Percentiles rank a stretch among this genome's conserved stretches.
Evolutionary conservation across 2,797 vertebrate species (phyloP).

Genomic region (Smutsia temminckii): DNA sequence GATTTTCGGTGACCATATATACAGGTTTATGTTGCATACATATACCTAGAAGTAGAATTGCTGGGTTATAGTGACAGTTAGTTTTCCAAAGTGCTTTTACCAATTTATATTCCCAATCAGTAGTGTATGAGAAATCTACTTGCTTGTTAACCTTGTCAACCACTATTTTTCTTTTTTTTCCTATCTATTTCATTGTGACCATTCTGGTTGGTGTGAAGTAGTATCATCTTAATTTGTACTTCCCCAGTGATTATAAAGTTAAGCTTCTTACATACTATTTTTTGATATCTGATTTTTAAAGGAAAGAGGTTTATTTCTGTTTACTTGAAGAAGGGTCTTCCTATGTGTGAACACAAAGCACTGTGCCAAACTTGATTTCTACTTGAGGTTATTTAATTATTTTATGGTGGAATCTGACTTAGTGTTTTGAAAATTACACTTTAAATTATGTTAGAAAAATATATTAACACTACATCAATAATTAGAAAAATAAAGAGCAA

Average conservation of each 20-base stretch:
- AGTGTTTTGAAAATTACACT: background rate
- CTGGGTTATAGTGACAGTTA: background rate
- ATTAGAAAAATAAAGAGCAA: background rate
- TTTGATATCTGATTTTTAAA: slow-evolving; percentile 3
- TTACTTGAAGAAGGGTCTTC: background rate
- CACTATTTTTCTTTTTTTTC: background rate
- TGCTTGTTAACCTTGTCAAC: background rate
- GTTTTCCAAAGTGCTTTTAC: background rate
- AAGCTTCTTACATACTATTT: background rate
- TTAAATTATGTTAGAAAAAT: slow-evolving; percentile 30
- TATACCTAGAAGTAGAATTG: background rate
- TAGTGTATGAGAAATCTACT: background rate
- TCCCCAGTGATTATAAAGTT: background rate
- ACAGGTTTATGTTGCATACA: background rate
- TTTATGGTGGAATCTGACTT: background rate
- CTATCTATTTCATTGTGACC: background rate
- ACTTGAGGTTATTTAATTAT: background rate
- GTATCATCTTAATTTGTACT: background rate
- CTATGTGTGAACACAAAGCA: background rate
- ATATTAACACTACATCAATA: background rate
- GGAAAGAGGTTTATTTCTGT: background rate
- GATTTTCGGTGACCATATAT: background rate
- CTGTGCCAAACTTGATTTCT: background rate
- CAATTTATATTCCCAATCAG: background rate
- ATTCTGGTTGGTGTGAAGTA: background rate